phyloP scores from a whole-genome alignment of 2,888 invertebrate species.

The Argyresthia goedartella region DNA sequence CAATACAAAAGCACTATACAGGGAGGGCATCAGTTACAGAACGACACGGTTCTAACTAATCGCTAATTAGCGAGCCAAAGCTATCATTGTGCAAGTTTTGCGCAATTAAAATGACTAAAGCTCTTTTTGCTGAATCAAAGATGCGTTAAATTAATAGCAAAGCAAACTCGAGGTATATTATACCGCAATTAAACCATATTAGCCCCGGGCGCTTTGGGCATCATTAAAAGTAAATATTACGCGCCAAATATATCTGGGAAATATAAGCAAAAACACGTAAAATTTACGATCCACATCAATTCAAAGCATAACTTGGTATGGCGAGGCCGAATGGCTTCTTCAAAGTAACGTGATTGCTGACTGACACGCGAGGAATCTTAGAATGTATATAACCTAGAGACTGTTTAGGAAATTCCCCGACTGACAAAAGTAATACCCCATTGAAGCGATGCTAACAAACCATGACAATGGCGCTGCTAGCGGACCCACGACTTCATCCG shows the following conservation, averaged over 20 bases:
- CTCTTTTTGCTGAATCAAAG: constrained; percentile 16
- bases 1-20: background rate
- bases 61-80: constrained; percentile 25
- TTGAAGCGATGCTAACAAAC: constrained; percentile 31
- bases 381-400: too few relatives aligned
- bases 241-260: too few relatives aligned
- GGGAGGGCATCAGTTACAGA: constrained; percentile 8
- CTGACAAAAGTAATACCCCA: too few relatives aligned
- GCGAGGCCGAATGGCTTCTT: too few relatives aligned
- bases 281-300: too few relatives aligned
- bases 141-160: constrained; percentile 14
- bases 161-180: background rate
- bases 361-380: too few relatives aligned
- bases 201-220: background rate
- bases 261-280: too few relatives aligned
- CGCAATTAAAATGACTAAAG: constrained; percentile 23
- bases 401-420: too few relatives aligned
- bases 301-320: too few relatives aligned
- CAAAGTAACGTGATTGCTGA: too few relatives aligned
- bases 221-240: too few relatives aligned
- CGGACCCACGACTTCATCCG: constrained; percentile 31
- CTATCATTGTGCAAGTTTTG: constrained; percentile 14
- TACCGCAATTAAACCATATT: constrained; percentile 2
- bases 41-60: constrained; percentile 15
- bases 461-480: constrained; percentile 29